Evolutionary conservation across 2,888 invertebrate species (phyloP), one percentile per base, ranked within the genome.

Genomic region (Drosophila basisetae): DNA sequence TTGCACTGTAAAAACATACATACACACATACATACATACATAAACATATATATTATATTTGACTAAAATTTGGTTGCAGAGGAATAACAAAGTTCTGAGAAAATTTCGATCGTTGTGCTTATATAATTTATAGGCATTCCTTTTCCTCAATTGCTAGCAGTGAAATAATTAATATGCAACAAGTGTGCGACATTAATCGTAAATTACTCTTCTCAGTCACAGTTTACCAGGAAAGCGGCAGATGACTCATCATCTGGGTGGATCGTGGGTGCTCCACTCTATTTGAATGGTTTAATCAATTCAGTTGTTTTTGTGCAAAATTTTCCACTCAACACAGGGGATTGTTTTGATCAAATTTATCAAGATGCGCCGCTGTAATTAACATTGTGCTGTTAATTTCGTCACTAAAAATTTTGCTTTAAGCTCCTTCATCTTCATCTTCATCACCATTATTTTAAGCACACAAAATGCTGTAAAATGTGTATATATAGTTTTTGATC

Each of bases 161-260:
- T n/a, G 55, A 25, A 9, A 65, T 67, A 84, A 85, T 85, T 84
- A 87, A 80, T 68, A 85, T 85, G 88, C 90, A 68, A 78, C 84
- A 82, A 78, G 85, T 75, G 78, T 59, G 25, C 28, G 31, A 54
- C 33, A 58, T 50, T 54, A 55, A 49, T 41, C 73, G 35, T 68
- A 58, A 76, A 73, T 62, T 50, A 31, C 62, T 75, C 77, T 82
- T 87, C 75, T 68, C 82, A 25, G 64, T 43, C 16, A 16, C 70
- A 22, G 56, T 39, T n/a, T 80, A 76, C 77, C 82, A 66, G 73
- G 82, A 89, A 82, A 65, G n/a, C 53, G 56, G 33, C 65, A 49
- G 68, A 66, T 84, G 78, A 86, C 52, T 78, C 80, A 84, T 67
- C 39, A 25, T 16, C 47, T 47, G 7, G 37, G 4, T 4, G 10